These are phyloP conservation scores for Aphelinus atriplicis DNA, from an alignment of 1,140 invertebrate genomes.

Conservation along the genomic window DNA sequence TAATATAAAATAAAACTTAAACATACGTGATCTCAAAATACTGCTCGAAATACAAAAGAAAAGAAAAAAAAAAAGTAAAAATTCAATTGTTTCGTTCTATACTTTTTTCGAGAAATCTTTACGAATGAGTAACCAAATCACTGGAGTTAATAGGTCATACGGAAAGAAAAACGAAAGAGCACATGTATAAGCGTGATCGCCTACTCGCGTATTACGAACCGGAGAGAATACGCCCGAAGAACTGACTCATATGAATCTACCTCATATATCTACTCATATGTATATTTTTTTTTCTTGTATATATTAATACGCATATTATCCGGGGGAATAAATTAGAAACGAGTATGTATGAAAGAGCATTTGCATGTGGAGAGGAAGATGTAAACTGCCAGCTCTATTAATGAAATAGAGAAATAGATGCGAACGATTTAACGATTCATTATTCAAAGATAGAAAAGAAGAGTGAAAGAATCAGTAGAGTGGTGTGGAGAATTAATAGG, in stretches of 20 bases:
- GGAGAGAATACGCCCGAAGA: background rate
- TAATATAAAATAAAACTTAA: background rate
- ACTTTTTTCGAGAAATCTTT: no score
- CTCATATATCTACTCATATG: no score
- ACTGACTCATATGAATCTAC: slow-evolving; percentile 20
- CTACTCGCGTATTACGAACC: background rate
- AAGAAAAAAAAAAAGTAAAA: background rate
- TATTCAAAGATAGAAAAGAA: no score
- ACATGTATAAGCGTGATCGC: background rate
- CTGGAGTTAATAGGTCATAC: background rate
- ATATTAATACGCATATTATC: background rate
- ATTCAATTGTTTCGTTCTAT: no score
- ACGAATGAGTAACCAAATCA: no score
- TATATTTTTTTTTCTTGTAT: no score
- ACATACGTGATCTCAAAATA: slow-evolving; percentile 12
- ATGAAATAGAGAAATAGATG: background rate
- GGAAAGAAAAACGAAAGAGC: slow-evolving; percentile 14
- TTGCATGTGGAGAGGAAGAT: slow-evolving; percentile 22
- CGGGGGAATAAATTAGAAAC: slow-evolving; percentile 29
- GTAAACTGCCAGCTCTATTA: slow-evolving; percentile 10
- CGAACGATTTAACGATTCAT: no score
- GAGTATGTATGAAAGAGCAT: slow-evolving; percentile 8
- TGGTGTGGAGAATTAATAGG: slow-evolving; percentile 4
- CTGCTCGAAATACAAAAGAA: background rate
- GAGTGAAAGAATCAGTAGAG: background rate